Evolutionary conservation across 1,140 invertebrate genomes (phyloP), one percentile per base, ranked within the genome.

Genomic region (Drosophila kanapiae): DNA sequence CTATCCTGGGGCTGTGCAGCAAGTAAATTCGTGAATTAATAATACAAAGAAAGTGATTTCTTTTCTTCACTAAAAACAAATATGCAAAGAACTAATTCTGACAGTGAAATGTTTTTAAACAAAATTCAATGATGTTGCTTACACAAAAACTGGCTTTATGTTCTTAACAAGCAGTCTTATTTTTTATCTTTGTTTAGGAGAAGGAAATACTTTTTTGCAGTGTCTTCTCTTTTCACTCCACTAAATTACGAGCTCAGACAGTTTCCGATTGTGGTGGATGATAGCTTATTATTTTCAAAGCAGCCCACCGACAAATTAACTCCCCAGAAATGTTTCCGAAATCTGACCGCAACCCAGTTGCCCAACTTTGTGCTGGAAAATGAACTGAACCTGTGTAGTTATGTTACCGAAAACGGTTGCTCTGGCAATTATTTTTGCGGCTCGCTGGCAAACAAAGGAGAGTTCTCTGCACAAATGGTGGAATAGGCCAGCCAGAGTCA

Each of bases 401-500:
- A 33, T 31, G 4, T 23, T 29, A 57, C 33, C 27, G n/a, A 42
- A 58, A 58, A 56, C 40, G 45, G 62, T 70, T 67, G 63, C 65
- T 18, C 59, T 64, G 71, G 83, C 80, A 87, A 86, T 86, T 87
- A 87, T 87, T 87, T 69, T 69, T 71, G 60, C 40, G 54, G 79
- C 70, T 57, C 42, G 76, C 63, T 51, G 43, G 43, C 63, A 75
- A 67, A 85, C 62, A 80, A 80, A 56, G 79, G 27, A 76, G 47
- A 35, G 38, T 9, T 9, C 43, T 57, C 42, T 14, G 13, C 42
- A 16, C 31, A 23, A 62, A 45, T 54, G 67, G 23, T 38, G 10
- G 47, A 45, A 57, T 37, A 40, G 29, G 31, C 49, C 27, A 72
- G 42, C 54, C 33, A 71, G 69, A 70, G 48, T 75, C 74, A 78